phyloP scores from a whole-genome alignment of 2,797 vertebrate genomes.

The Acrossocheilus wenchowensis region DNA sequence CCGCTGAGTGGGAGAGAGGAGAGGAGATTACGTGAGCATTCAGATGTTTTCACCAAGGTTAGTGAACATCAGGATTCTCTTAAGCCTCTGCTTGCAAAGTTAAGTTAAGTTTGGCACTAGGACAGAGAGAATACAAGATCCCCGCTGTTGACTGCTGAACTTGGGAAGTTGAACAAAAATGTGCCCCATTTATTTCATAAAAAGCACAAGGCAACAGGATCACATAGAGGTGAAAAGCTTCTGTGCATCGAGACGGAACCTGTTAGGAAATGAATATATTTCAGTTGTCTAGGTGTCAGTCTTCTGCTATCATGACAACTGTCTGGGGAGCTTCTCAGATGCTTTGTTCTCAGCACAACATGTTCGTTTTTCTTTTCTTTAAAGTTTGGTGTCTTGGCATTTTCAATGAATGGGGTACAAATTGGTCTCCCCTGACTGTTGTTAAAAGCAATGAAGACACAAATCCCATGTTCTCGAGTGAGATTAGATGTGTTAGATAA shows the following conservation, averaged over 20 bases:
- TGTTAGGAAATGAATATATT: conserved; percentile 15
- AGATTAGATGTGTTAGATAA: conserved; percentile 16
- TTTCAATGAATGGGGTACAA: conserved; percentile 14
- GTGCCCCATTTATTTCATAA: not conserved
- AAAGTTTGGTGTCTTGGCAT: not conserved
- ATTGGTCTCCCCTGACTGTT: conserved; percentile 5
- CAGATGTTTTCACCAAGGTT: conserved; percentile 18
- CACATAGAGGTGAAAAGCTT: not conserved
- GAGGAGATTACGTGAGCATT: conserved; percentile 37
- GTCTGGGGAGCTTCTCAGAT: conserved; percentile 4
- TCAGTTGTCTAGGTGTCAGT: conserved; percentile 9
- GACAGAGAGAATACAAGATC: conserved; percentile 26
- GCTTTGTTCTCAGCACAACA: conserved; percentile 2
- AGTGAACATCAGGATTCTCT: conserved; percentile 27
- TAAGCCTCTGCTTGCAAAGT: conserved; percentile 16
- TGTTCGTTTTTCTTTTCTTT: not conserved
- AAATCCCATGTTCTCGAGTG: conserved; percentile 16
- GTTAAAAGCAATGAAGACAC: conserved; percentile 6
- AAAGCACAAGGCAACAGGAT: conserved; percentile 9
- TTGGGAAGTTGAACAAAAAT: not conserved
- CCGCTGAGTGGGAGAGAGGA: conserved; percentile 77
- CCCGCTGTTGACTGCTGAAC: not conserved
- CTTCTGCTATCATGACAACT: not conserved
- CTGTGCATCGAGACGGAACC: not conserved
- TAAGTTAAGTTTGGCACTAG: conserved; percentile 13